A percentile compares a stretch with the other conserved stretches of the same genome.
Conservation (phyloP, 2,888 invertebrate genomes). For the Zeuzera pyrina region DNA sequence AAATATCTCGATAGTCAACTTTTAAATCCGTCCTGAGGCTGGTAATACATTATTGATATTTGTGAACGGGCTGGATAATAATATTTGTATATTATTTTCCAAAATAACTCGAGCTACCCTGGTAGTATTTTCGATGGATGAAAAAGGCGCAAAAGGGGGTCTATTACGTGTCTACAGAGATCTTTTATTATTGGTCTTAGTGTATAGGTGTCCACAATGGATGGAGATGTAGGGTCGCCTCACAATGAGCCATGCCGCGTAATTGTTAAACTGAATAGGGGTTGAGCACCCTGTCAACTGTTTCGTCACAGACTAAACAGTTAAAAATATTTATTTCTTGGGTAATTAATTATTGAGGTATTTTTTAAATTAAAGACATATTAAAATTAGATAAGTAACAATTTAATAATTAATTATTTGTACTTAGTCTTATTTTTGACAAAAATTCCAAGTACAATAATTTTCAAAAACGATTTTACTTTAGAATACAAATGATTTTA, state of each 20-base stretch:
- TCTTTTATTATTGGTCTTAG: conserved; percentile 32
- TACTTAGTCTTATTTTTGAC: background rate
- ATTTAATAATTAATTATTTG: background rate
- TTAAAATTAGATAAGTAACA: background rate
- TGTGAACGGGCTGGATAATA: conserved; percentile 69
- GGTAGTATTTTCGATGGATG: conserved; percentile 17
- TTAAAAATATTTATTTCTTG: conserved; percentile 19
- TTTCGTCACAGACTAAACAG: conserved; percentile 52
- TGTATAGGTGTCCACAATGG: conserved; percentile 59
- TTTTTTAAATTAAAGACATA: too few species aligned
- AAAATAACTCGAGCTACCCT: conserved; percentile 33
- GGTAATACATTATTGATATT: conserved; percentile 72
- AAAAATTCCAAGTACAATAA: background rate
- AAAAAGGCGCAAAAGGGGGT: conserved; percentile 17
- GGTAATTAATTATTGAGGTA: too few species aligned
- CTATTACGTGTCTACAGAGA: conserved; percentile 22
- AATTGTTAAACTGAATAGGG: conserved; percentile 70
- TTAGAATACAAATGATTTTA: background rate
- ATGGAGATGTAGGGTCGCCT: conserved; percentile 59
- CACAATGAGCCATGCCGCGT: conserved; percentile 67
- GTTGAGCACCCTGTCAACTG: conserved; percentile 68
- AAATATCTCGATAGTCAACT: conserved; percentile 52
- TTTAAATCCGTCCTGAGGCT: conserved; percentile 63
- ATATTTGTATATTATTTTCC: conserved; percentile 61
- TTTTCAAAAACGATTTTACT: background rate